These are phyloP conservation scores for Idaea biselata DNA, from an alignment of 2,888 invertebrate species.

Conservation along the genomic window DNA sequence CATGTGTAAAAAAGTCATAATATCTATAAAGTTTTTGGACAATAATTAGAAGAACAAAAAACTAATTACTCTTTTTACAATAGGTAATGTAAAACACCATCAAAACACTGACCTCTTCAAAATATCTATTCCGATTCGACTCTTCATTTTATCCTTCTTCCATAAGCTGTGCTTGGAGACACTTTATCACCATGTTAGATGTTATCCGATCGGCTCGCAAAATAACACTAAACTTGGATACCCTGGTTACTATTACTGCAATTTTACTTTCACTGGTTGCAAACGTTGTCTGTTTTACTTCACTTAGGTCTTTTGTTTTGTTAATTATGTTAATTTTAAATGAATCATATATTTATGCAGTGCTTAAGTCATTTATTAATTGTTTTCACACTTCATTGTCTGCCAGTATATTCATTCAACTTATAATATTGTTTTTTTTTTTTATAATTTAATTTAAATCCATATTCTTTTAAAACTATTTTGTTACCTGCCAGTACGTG, in stretches of 20 bases:
- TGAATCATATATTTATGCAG: not conserved
- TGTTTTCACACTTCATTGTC: too few relatives aligned
- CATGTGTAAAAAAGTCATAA: too few relatives aligned
- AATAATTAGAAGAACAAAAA: too few relatives aligned
- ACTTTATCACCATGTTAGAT: conserved; percentile 9
- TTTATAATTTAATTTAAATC: too few relatives aligned
- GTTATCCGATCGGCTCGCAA: not conserved
- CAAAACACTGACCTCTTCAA: conserved; percentile 45
- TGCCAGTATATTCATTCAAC: too few relatives aligned
- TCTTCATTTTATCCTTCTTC: conserved; percentile 38
- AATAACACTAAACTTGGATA: not conserved
- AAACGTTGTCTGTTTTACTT: not conserved
- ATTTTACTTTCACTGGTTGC: not conserved
- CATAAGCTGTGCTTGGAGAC: conserved; percentile 6
- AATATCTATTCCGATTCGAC: conserved; percentile 51
- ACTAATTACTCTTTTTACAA: too few relatives aligned
- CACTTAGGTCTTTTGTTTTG: not conserved
- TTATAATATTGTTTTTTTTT: too few relatives aligned
- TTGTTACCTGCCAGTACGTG: too few relatives aligned
- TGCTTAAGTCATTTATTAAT: too few relatives aligned
- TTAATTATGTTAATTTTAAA: not conserved
- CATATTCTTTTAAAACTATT: too few relatives aligned
- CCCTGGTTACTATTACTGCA: not conserved
- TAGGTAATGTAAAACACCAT: not conserved
- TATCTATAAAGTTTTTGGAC: too few relatives aligned